These are phyloP conservation scores for Caenorhabditis japonica DNA, from an alignment of 2,888 invertebrate species.

Conservation along the genomic window DNA sequence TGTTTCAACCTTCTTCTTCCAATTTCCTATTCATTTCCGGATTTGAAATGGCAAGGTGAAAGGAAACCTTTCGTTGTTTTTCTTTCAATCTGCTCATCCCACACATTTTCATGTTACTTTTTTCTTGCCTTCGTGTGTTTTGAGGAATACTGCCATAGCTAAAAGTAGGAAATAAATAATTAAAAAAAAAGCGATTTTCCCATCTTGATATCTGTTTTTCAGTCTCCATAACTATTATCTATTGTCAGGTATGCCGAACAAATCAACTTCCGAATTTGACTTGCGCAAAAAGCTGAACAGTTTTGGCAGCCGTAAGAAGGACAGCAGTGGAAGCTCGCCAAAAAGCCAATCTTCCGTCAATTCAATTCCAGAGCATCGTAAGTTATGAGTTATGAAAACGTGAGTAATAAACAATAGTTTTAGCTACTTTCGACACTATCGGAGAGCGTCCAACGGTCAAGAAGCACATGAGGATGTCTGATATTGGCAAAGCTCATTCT, in stretches of 20 bases:
- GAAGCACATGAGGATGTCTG: conserved; percentile 49
- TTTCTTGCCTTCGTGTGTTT: neutral
- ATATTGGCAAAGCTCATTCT: conserved; percentile 60
- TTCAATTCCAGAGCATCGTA: conserved; percentile 55
- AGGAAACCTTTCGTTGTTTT: neutral
- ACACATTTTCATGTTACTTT: neutral
- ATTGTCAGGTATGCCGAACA: conserved; percentile 49
- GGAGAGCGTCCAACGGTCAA: conserved; percentile 58
- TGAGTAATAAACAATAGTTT: neutral
- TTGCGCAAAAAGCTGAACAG: conserved; percentile 47
- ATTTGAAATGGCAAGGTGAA: conserved; percentile 15
- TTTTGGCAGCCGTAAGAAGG: conserved; percentile 14
- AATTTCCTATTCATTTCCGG: conserved; percentile 43
- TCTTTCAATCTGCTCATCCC: neutral
- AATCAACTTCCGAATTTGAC: conserved; percentile 57
- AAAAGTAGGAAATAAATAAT: no score
- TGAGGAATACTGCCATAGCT: no score
- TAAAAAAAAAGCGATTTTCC: no score
- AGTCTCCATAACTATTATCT: conserved; percentile 1
- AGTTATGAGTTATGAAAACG: neutral
- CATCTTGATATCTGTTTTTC: no score
- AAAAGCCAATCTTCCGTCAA: conserved; percentile 43
- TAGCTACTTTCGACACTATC: conserved; percentile 58
- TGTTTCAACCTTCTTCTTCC: no score
- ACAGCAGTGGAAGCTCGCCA: conserved; percentile 43